Evolutionary conservation across 1,140 invertebrate species (phyloP), one percentile per base, ranked within the genome.

Genomic region (Drosophila biarmipes): DNA sequence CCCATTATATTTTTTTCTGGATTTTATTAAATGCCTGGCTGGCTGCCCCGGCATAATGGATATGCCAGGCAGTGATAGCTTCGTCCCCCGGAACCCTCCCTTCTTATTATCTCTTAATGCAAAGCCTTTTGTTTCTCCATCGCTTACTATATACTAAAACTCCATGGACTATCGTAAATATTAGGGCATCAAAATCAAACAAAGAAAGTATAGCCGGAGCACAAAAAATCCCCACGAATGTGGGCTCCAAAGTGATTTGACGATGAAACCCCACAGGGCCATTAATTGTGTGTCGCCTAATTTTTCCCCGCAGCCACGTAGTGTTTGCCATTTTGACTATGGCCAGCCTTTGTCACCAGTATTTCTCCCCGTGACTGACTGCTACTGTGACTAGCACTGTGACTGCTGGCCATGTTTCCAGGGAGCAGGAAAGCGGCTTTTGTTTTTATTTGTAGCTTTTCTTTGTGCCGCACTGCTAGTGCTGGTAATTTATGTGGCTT

Each of bases 401-500:
- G 59, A 68, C 62, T 87, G 74, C 64, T 78, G 77, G 57, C 86
- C 80, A 75, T 75, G 82, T 87, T 82, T 75, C 77, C 77, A 64
- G 75, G 49, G 75, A 74, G 76, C 56, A 24, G 62, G 61, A 80
- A 85, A 80, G 77, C 81, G 55, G 81, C 81, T 85, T 85, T 85
- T 59, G 73, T 77, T 75, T 76, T 66, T 24, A 24, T 56, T 76
- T 74, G 31, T 43, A 74, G 80, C 68, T 40, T 61, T 61, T 67
- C 55, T 85, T 85, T 73, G 51, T 73, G 73, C 71, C 71, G 81
- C 67, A 80, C 59, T 56, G 64, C 52, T 67, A 84, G 80, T 85
- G 72, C 74, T 80, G 74, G 81, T 75, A 87, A 87, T 87, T 87
- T 89, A 87, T 89, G 84, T 79, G 84, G 84, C 84, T 87, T 87